These are phyloP conservation scores for Catharus ustulatus DNA, from an alignment of 2,797 vertebrate species.

Conservation along the genomic window DNA sequence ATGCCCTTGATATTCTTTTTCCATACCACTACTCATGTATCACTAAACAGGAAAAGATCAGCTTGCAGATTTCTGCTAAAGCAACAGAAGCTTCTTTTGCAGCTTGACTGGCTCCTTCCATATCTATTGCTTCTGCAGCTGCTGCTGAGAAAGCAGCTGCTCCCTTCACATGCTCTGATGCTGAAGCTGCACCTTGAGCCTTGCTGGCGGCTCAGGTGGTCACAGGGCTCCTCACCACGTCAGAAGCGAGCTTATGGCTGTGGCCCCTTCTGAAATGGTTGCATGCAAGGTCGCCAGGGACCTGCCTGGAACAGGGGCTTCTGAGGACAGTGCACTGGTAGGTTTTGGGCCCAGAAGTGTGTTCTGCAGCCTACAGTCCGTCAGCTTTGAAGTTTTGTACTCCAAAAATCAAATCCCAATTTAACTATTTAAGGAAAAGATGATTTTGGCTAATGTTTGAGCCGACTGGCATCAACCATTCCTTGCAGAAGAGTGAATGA, in stretches of 20 bases:
- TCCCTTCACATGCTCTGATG: constrained; percentile 20
- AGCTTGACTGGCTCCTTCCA: constrained; percentile 11
- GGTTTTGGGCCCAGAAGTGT: neutral
- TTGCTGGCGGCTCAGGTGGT: constrained; percentile 9
- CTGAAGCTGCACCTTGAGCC: constrained; percentile 9
- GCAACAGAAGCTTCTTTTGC: constrained; percentile 54
- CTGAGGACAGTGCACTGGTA: neutral
- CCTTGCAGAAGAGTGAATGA: neutral
- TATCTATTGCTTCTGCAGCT: constrained; percentile 44
- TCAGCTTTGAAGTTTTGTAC: neutral
- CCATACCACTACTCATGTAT: neutral
- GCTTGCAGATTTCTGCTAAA: constrained; percentile 40
- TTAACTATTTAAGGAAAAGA: neutral
- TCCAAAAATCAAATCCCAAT: neutral
- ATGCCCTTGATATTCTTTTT: neutral
- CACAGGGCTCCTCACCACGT: neutral
- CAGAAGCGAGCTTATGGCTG: neutral
- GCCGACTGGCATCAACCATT: neutral
- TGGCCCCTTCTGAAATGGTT: neutral
- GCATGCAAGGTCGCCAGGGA: neutral
- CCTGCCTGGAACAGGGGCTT: neutral
- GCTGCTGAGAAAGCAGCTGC: constrained; percentile 50
- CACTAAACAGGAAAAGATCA: constrained; percentile 7
- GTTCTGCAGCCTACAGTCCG: neutral
- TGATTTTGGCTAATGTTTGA: neutral